Evolutionary conservation across 2,888 invertebrate genomes (phyloP), one percentile per base, ranked within the genome.

Genomic region (Drosophila mettleri): DNA sequence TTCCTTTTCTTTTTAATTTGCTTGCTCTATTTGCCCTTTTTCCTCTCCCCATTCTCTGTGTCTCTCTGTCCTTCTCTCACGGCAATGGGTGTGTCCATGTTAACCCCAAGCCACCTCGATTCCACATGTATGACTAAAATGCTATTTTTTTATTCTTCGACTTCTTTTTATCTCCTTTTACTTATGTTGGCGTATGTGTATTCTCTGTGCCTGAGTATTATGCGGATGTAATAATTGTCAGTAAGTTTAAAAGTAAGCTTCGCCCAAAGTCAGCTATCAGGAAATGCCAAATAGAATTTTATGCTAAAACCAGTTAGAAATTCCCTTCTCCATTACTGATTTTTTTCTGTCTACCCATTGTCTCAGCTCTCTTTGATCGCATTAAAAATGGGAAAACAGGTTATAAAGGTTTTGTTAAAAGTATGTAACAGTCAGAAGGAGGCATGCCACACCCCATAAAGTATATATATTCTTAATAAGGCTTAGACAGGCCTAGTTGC

Each of bases 181-280:
- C 53, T 41, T 54, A 46, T 49, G 55, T 65, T 18, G 22, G 18
- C 31, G 48, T 36, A 49, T 61, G 39, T 55, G 22, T 48, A 39
- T 39, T 38, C 62, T 41, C n/a, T 57, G 51, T 45, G 41, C 68
- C 72, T 60, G 73, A 54, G 69, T 75, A 67, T 74, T 80, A 72
- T 85, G 86, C 88, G 86, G 86, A 88, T 86, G 84, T 87, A 83
- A 86, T 88, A 88, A 86, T 86, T 88, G 86, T 88, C 88, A 83
- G 81, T 71, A 86, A 82, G 83, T 69, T 81, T 81, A 79, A 82
- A 68, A 74, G 82, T 69, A 62, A 31, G 67, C 74, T 86, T 72
- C 82, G 75, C 82, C 76, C 74, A 77, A 67, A 62, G 69, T 69
- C 77, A 67, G 70, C 68, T 43, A 67, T 48, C 73, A 82, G 82